Base-by-base conservation (phyloP, 1,140 invertebrate genomes). In the Lanistes nyassanus region DNA sequence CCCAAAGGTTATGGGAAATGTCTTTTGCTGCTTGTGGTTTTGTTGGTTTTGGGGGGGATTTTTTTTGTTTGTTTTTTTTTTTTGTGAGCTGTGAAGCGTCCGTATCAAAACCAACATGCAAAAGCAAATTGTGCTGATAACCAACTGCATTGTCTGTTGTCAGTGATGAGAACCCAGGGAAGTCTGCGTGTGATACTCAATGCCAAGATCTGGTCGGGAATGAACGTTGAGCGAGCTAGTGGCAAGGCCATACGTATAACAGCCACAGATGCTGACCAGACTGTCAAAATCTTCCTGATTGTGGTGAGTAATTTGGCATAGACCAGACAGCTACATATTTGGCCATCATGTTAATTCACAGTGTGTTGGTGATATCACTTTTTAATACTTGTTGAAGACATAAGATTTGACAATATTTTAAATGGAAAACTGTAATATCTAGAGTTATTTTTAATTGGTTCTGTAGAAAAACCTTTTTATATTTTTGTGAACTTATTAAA, bases 171-270 rank as follows among this genome's bases (percentile, higher is more conserved):
- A 65, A 95, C 94, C 21, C 92, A 94, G 31, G 97, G 97, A 26
- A 96, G 94, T 78, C 92, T 97, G 71, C 92, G 96, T 77, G 92
- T 98, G 68, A 93, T 98, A 82, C 90, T 99, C 23, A 99, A 98
- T 88, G 97, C 97, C 36, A 97, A 97, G 90, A 93, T 94, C 55
- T 98, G 96, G 95, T 92, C 94, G 5, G 96, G 94, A 56, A 98
- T 98, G 97, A 93, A 94, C 9, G 93, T 95, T 3, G 95, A 98
- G 83, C 92, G 93, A 77, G 94, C 96, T 1, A 95, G 94, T 84
- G 91, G 92, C 64, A 98, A 97, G 90, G 96, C 94, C 79, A 91
- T 98, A 19, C 91, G 96, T 65, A 91, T 98, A 75, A 98, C 96
- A 3, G 97, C 95, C 0, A 93, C 95, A 84, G 96, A 98, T 85